These are phyloP conservation scores for Mesitornis unicolor DNA, from an alignment of 2,113 vertebrate genomes.

Conservation along the genomic window DNA sequence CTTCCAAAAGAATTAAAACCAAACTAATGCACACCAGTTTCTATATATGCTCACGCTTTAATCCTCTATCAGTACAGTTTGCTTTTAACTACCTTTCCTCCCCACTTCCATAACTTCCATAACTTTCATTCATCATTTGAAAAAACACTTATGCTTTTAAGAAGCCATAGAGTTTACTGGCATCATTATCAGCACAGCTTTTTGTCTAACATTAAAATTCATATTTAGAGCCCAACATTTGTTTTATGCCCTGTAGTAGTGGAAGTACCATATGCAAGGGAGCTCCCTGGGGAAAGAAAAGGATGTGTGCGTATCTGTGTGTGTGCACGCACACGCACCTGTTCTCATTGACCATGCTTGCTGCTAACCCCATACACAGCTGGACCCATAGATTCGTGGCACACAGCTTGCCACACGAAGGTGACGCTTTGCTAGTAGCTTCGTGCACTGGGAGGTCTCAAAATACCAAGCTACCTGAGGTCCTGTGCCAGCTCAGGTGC, in stretches of 20 bases:
- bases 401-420: fast-evolving
- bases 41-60: not conserved
- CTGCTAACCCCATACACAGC: not conserved
- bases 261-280: not conserved
- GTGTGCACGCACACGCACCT: not conserved
- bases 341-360: not conserved
- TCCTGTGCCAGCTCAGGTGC: not conserved
- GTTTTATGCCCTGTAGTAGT: not conserved
- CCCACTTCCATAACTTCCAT: not conserved
- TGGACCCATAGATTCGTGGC: not conserved
- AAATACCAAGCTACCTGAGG: not conserved
- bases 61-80: not conserved
- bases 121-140: not conserved
- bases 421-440: not conserved
- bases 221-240: not conserved
- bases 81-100: not conserved
- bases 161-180: not conserved
- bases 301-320: fast-evolving
- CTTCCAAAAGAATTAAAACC: not conserved
- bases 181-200: not conserved
- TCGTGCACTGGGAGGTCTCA: not conserved
- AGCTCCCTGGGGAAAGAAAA: not conserved
- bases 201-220: not conserved
- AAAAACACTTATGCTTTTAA: not conserved
- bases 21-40: not conserved